Evolutionary conservation across 2,797 vertebrate genomes (phyloP).

Genomic region (Zenarchopterus dispar): DNA sequence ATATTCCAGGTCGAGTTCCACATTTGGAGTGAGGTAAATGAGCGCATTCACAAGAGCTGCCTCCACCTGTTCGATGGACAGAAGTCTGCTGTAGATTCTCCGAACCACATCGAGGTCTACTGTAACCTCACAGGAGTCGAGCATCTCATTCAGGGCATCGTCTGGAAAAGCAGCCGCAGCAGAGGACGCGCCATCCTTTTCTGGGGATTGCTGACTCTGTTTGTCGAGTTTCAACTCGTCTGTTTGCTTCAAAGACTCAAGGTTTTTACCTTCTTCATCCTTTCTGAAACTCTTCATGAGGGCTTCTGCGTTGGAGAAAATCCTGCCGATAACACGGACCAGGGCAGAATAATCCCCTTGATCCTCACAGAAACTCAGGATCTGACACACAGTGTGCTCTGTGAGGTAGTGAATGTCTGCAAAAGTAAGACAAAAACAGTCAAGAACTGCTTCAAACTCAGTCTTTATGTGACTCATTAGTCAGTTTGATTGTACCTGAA

Average conservation of each 20-base stretch:
- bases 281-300: slow-evolving; percentile 94
- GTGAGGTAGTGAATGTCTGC: slow-evolving; percentile 94
- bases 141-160: slow-evolving; percentile 79
- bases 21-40: slow-evolving; percentile 94
- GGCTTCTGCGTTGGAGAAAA: slow-evolving; percentile 94
- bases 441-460: not conserved
- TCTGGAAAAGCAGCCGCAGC: slow-evolving; percentile 77
- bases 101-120: slow-evolving; percentile 92
- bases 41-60: slow-evolving; percentile 95
- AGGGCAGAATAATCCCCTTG: slow-evolving; percentile 92
- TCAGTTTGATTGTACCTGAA: slow-evolving; percentile 85
- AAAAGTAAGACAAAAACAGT: slow-evolving; percentile 7
- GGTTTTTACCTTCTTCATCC: slow-evolving; percentile 85
- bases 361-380: slow-evolving; percentile 90
- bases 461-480: not conserved
- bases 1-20: slow-evolving; percentile 97
- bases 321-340: slow-evolving; percentile 90
- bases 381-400: slow-evolving; percentile 90
- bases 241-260: slow-evolving; percentile 86
- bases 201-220: slow-evolving; percentile 82
- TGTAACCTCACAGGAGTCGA: slow-evolving; percentile 85
- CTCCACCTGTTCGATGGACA: slow-evolving; percentile 92
- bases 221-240: slow-evolving; percentile 78
- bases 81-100: slow-evolving; percentile 91
- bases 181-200: slow-evolving; percentile 82